These are phyloP conservation scores for Labroides dimidiatus DNA, from an alignment of 2,797 vertebrate genomes.

Conservation along the genomic window DNA sequence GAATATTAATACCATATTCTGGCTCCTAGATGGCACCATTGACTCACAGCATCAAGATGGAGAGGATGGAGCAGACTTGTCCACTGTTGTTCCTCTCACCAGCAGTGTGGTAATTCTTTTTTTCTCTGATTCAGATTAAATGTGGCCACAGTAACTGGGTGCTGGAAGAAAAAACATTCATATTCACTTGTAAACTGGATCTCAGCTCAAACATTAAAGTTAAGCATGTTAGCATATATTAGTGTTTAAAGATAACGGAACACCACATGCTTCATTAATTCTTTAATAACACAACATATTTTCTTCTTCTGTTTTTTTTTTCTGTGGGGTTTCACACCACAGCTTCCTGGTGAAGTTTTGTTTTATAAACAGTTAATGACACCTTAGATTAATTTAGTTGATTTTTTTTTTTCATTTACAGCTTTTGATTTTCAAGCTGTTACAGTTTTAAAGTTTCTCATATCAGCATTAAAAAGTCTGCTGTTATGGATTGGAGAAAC, in stretches of 20 bases:
- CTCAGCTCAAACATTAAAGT: background rate
- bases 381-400: background rate
- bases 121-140: slow-evolving; percentile 27
- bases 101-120: slow-evolving; percentile 89
- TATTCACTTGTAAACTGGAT: slow-evolving; percentile 4
- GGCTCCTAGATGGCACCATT: slow-evolving; percentile 86
- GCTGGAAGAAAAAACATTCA: background rate
- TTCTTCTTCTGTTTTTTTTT: background rate
- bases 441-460: no score
- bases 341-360: background rate
- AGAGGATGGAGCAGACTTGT: slow-evolving; percentile 83
- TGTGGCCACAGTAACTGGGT: background rate
- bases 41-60: slow-evolving; percentile 88
- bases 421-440: no score
- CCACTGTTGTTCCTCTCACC: slow-evolving; percentile 72
- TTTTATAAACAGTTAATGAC: background rate
- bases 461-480: no score
- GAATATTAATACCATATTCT: slow-evolving; percentile 40
- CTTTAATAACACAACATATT: no score
- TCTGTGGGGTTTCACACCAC: background rate
- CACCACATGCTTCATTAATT: background rate
- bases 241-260: background rate
- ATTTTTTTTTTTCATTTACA: background rate
- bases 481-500: no score
- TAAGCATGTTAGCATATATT: background rate